Evolutionary conservation across 2,113 vertebrate species (phyloP), one percentile per base, ranked within the genome.

Genomic region (Uria aalge): DNA sequence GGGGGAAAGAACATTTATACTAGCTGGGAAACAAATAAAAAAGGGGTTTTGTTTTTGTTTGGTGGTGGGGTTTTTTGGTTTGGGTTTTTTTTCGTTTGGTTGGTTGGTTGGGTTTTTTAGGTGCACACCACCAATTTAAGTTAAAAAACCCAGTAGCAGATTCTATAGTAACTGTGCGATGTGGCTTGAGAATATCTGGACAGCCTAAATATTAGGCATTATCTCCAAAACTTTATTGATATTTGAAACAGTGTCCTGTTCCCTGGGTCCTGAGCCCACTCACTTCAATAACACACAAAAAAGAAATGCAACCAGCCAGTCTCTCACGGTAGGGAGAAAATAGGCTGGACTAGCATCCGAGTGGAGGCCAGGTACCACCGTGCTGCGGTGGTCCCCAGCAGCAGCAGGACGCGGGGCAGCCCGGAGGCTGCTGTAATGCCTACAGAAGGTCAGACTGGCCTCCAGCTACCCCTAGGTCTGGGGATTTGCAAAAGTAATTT

Each of bases 321-420:
- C 24, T n/a, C 9, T 50, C 19, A 18, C 26, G 22, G 36, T 15
- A 38, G 22, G 59, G 15, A 48, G 32, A 73, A 67, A 55, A 4
- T 4, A n/a, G 64, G 18, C 40, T 78, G n/a, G 40, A 29, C 15
- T 7, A 36, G n/a, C 30, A 34, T 9, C 8, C 0, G 2, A 36
- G n/a, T 0, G 1, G 41, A 36, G 41, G 30, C 14, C 14, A 32
- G 30, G 26, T 56, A 21, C 40, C n/a, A 10, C 8, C 1, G 0
- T 24, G 18, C 36, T 40, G 7, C 1, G 1, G 27, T 29, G 29
- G 34, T 36, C 36, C 18, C 24, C 0, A 1, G 32, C 15, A 40
- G 27, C 34, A 38, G 56, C 7, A 41, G 43, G 26, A 36, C 4
- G 2, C 2, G 0, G 12, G 52, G 52, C n/a, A 90, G 22, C 45